A percentile compares a stretch with the other conserved stretches of the same genome.
Evolutionary conservation across 1,140 invertebrate species (phyloP).

Genomic region (Polypedilum pembai): DNA sequence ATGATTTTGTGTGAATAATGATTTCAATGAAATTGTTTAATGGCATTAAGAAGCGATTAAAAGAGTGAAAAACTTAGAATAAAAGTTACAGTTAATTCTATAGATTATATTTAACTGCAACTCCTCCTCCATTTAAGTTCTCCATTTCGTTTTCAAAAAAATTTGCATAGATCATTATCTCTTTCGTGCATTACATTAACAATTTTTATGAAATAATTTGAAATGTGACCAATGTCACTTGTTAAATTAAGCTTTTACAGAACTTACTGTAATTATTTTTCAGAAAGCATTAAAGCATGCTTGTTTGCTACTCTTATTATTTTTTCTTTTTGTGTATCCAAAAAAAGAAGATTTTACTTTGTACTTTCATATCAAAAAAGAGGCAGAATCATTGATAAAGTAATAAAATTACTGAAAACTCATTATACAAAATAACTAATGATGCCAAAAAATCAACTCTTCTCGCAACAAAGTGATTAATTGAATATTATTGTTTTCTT

Average conservation of each 20-base stretch:
- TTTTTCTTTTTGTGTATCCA: background rate
- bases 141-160: background rate
- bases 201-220: background rate
- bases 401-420: too few species aligned
- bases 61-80: too few species aligned
- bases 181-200: background rate
- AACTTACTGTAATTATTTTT: background rate
- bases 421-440: background rate
- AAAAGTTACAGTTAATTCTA: too few species aligned
- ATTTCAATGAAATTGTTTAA: too few species aligned
- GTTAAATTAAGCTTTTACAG: background rate
- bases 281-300: background rate
- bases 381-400: background rate
- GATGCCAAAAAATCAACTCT: background rate
- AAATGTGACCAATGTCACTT: too few species aligned
- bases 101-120: too few species aligned
- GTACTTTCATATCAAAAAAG: background rate
- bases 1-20: too few species aligned
- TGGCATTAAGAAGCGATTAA: too few species aligned
- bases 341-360: background rate
- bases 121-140: too few species aligned
- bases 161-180: conserved; percentile 18
- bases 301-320: background rate
- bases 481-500: background rate
- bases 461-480: background rate